Evolutionary conservation across 2,888 invertebrate genomes (phyloP).

Genomic region (Dasypolia templi): DNA sequence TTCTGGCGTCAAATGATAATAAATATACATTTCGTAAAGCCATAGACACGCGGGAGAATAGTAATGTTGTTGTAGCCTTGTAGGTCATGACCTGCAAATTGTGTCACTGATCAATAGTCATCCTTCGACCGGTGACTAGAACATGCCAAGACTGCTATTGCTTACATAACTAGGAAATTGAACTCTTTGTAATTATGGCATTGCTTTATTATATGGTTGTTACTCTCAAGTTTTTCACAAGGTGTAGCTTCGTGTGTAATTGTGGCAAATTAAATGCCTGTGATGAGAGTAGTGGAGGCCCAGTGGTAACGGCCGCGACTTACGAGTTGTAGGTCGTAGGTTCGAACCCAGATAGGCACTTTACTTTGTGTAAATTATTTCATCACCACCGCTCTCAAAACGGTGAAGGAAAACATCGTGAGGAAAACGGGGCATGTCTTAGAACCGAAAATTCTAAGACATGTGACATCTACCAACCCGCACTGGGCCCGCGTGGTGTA

Average conservation of each 20-base stretch:
- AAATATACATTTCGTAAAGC: background rate
- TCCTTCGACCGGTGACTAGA: background rate
- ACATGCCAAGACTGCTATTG: background rate
- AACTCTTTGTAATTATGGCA: background rate
- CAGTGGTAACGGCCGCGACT: too few relatives aligned
- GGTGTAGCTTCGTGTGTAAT: background rate
- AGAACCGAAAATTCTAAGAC: too few relatives aligned
- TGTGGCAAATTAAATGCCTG: background rate
- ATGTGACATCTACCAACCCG: too few relatives aligned
- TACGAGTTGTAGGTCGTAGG: too few relatives aligned
- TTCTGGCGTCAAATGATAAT: background rate
- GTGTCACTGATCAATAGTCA: conserved; percentile 22
- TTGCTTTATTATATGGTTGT: background rate
- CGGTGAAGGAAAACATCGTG: too few relatives aligned
- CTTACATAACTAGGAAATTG: background rate
- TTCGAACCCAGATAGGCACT: too few relatives aligned
- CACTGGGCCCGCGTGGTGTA: too few relatives aligned
- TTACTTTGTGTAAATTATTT: too few relatives aligned
- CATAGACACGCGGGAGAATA: background rate
- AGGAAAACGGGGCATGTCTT: too few relatives aligned
- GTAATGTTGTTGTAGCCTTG: conserved; percentile 12
- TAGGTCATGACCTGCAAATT: conserved; percentile 35
- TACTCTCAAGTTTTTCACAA: background rate
- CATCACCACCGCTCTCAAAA: too few relatives aligned
- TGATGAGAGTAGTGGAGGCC: too few relatives aligned